Evolutionary conservation across 2,113 vertebrate genomes (phyloP).

Genomic region (Pogonocichla stellata): DNA sequence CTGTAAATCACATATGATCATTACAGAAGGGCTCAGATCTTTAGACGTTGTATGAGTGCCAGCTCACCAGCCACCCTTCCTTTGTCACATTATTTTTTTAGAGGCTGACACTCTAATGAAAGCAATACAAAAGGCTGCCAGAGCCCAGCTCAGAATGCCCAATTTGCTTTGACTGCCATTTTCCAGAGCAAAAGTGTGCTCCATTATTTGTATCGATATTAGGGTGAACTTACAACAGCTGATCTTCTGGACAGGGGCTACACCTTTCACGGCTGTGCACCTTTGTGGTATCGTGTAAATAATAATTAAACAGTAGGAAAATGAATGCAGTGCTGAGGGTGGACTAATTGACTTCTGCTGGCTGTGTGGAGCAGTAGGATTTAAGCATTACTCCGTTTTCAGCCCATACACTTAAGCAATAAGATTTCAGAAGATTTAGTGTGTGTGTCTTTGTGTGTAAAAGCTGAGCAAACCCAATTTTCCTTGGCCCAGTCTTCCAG

Average conservation of each 20-base stretch:
- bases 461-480: neutral
- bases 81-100: slow-evolving; percentile 66
- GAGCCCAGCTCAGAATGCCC: slow-evolving; percentile 64
- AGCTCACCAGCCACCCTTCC: slow-evolving; percentile 60
- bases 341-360: neutral
- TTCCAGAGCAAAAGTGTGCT: slow-evolving; percentile 48
- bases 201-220: slow-evolving; percentile 31
- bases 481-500: slow-evolving; percentile 7
- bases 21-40: slow-evolving; percentile 58
- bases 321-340: neutral
- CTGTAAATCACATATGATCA: slow-evolving; percentile 58
- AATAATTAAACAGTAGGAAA: neutral
- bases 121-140: slow-evolving; percentile 65
- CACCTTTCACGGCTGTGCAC: neutral
- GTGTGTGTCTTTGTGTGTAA: neutral
- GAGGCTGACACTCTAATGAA: slow-evolving; percentile 68
- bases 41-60: slow-evolving; percentile 43
- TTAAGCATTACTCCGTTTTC: neutral
- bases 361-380: neutral
- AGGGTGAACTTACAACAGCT: neutral
- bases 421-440: slow-evolving; percentile 2
- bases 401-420: slow-evolving; percentile 7
- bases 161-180: slow-evolving; percentile 67
- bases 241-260: neutral
- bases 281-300: neutral